These are phyloP conservation scores for Alca torda DNA, from an alignment of 2,797 vertebrate genomes.

Conservation along the genomic window DNA sequence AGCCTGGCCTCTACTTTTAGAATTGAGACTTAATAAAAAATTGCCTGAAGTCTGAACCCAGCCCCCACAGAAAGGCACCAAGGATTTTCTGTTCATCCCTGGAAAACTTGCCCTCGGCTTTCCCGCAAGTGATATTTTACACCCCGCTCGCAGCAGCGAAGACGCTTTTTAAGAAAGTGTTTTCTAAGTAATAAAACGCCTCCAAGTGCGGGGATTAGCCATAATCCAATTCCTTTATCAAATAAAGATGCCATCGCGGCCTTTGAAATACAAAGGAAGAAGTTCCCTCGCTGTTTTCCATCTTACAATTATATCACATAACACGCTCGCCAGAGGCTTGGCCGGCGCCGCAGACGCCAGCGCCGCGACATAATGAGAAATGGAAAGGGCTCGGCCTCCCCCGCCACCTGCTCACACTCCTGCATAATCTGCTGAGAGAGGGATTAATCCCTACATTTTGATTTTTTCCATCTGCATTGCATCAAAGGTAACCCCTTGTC, in stretches of 20 bases:
- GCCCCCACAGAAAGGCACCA: background rate
- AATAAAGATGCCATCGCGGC: constrained; percentile 56
- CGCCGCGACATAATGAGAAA: background rate
- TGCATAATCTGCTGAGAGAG: background rate
- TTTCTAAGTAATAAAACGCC: constrained; percentile 46
- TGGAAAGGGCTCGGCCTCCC: background rate
- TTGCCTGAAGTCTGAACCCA: background rate
- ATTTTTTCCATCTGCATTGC: constrained; percentile 41
- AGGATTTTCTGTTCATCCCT: background rate
- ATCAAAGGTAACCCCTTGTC: constrained; percentile 36
- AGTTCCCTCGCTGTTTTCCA: constrained; percentile 12
- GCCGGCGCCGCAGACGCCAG: background rate
- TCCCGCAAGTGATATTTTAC: background rate
- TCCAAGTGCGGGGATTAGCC: constrained; percentile 39
- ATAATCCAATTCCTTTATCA: constrained; percentile 66
- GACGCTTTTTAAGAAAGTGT: background rate
- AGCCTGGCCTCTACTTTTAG: background rate
- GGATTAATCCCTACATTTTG: constrained; percentile 30
- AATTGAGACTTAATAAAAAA: background rate
- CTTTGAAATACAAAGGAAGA: constrained; percentile 38
- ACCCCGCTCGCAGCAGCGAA: rapidly evolving
- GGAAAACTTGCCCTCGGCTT: background rate
- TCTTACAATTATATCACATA: constrained; percentile 12
- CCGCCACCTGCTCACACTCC: constrained; percentile 62
- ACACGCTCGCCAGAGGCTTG: background rate